Evolutionary conservation across 2,888 invertebrate genomes (phyloP).

Genomic region (Hydriomena furcata): DNA sequence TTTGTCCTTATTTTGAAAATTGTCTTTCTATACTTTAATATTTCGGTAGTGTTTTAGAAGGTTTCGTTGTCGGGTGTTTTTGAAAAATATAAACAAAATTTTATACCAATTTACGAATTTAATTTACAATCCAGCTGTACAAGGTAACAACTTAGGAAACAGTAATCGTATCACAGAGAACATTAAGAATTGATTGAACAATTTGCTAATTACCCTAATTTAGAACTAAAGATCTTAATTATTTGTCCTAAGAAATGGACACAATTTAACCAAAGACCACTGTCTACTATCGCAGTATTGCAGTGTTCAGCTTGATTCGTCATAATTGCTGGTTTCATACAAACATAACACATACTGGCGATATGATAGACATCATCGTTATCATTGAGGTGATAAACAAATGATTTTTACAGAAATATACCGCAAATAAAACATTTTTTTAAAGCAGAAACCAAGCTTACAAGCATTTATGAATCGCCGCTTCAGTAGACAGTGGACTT

Average conservation of each 20-base stretch:
- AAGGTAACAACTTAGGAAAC: conserved; percentile 58
- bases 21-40: no score
- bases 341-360: no score
- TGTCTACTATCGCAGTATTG: conserved; percentile 3
- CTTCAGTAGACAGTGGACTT: conserved; percentile 1
- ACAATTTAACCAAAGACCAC: conserved; percentile 6
- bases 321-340: no score
- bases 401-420: no score
- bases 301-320: not conserved
- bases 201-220: conserved; percentile 35
- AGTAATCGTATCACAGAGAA: conserved; percentile 76
- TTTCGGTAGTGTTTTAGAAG: no score
- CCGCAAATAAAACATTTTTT: no score
- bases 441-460: no score
- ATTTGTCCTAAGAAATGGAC: conserved; percentile 9
- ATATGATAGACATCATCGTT: no score
- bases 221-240: conserved; percentile 4
- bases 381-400: no score
- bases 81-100: conserved; percentile 35
- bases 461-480: not conserved
- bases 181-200: conserved; percentile 55
- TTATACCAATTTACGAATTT: conserved; percentile 61
- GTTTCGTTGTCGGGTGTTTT: not conserved
- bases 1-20: no score
- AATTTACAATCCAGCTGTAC: conserved; percentile 65